Base-by-base conservation (phyloP, 2,113 vertebrate genomes). In the Ceyx cyanopectus region DNA sequence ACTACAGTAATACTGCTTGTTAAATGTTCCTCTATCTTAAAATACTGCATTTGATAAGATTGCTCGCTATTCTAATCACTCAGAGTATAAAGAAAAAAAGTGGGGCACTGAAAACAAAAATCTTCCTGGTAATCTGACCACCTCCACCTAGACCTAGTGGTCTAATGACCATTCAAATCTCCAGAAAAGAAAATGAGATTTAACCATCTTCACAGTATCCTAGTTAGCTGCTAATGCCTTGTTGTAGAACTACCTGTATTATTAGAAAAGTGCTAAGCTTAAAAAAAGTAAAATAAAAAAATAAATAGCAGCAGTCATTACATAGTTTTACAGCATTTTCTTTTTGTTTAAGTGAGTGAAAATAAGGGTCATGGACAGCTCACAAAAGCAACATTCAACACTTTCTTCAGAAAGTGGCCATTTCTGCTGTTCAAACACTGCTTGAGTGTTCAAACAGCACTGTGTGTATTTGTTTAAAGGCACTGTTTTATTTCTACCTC, bases 1-100 rank as follows among this genome's bases (percentile, higher is more conserved):
- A 90, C 58, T 94, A 51, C 19, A 19, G 75, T 82, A 76, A 32
- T 61, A 76, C 43, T 91, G 81, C 84, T 93, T 54, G 48, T 69
- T 82, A 88, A 91, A 48, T 20, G 53, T 48, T 95, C 21, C 40
- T 93, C 76, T 85, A 43, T 66, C 82, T 96, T 87, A 92, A 81
- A 91, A 92, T 19, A 91, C 32, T 50, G 12, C 29, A 74, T 67
- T 30, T 90, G 62, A 7, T 60, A 72, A 50, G 19, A 87, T 6
- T 67, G 70, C 40, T 72, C 56, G 95, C 73, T 79, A 19, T 67
- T 57, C 73, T 61, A 41, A 91, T 78, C 34, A 41, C 16, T 22
- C 43, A 26, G 29, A 56, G 34, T 1, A 78, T 22, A 29, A 30
- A 22, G 74, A 53, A 45, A 50, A 68, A 18, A 61, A 89, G 62